Percentiles rank a stretch among this genome's conserved stretches.
phyloP scores from a whole-genome alignment of 2,113 vertebrate species.

The Phalacrocorax brasilianus region DNA sequence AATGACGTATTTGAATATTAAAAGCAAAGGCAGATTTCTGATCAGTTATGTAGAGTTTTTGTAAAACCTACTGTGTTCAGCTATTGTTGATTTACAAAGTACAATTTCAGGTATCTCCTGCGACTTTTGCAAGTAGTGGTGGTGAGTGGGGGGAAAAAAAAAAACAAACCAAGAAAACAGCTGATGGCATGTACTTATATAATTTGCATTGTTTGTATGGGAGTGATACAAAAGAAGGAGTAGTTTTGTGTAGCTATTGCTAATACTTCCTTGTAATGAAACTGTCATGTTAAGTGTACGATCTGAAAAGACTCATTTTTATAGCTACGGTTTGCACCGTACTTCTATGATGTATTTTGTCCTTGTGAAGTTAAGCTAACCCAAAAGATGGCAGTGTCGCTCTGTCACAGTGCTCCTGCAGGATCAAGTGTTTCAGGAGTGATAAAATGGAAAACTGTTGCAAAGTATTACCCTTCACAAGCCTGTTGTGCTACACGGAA shows the following conservation, averaged over 20 bases:
- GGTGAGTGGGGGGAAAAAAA: background rate
- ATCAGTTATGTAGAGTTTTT: background rate
- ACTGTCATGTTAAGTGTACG: background rate
- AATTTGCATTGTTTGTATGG: background rate
- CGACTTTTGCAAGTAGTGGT: background rate
- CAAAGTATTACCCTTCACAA: background rate
- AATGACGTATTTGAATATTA: background rate
- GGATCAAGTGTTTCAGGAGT: background rate
- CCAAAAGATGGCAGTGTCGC: slow-evolving; percentile 35
- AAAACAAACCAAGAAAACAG: background rate
- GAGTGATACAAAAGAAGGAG: background rate
- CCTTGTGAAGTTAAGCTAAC: background rate
- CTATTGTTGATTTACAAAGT: background rate
- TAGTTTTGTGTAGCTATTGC: background rate
- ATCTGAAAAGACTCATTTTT: background rate
- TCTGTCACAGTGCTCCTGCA: background rate
- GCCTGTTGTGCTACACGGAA: background rate
- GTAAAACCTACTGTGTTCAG: background rate
- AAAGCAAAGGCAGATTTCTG: background rate
- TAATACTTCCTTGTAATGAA: background rate
- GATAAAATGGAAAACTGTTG: background rate
- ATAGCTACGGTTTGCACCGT: background rate
- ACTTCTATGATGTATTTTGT: too few relatives aligned
- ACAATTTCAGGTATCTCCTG: background rate
- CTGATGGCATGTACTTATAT: background rate